A percentile compares a stretch with the other conserved stretches of the same genome.
These are phyloP conservation scores for Xerus inauris DNA, from an alignment of 2,113 vertebrate genomes.

Conservation along the genomic window DNA sequence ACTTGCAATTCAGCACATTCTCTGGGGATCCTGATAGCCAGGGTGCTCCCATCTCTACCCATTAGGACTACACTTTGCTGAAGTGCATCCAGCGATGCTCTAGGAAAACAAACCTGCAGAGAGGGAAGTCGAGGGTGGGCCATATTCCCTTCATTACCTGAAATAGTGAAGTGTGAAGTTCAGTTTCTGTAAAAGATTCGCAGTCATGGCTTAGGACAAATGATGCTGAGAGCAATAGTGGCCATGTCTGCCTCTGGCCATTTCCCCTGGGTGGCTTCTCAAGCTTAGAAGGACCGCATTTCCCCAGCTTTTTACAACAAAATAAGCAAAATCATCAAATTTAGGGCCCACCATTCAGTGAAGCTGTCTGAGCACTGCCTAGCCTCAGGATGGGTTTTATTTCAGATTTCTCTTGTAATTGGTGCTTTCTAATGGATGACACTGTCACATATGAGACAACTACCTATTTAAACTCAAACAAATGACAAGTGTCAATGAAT, in stretches of 20 bases:
- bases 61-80: not conserved
- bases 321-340: not conserved
- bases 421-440: not conserved
- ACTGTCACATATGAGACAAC: not conserved
- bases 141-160: not conserved
- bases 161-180: not conserved
- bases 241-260: not conserved
- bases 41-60: no score
- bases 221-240: not conserved
- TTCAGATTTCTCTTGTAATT: not conserved
- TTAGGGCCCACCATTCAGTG: not conserved
- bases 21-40: not conserved
- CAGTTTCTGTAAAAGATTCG: not conserved
- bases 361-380: not conserved
- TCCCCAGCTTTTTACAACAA: not conserved
- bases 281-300: not conserved
- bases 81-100: no score
- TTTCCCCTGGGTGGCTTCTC: not conserved
- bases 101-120: not conserved
- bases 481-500: not conserved
- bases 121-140: not conserved
- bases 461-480: not conserved
- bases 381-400: not conserved
- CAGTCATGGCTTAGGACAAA: not conserved
- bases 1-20: not conserved